These are phyloP conservation scores for Dermatemys mawii DNA, from an alignment of 2,113 vertebrate genomes.

Conservation along the genomic window DNA sequence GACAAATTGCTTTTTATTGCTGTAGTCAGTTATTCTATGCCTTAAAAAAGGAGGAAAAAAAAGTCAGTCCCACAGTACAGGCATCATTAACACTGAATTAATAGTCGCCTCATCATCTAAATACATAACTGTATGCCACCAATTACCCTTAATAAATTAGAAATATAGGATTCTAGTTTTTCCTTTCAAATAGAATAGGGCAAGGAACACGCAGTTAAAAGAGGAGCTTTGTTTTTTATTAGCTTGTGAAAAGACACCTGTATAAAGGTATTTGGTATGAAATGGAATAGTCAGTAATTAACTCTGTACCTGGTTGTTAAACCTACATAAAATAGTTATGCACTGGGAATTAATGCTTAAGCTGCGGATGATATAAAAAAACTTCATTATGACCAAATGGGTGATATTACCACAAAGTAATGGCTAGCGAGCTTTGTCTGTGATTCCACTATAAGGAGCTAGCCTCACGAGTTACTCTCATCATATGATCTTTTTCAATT, in stretches of 20 bases:
- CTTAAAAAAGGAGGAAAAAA: neutral
- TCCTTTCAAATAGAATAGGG: neutral
- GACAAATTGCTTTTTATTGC: slow-evolving; percentile 49
- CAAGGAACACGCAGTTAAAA: neutral
- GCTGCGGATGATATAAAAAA: neutral
- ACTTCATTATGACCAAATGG: neutral
- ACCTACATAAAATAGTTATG: neutral
- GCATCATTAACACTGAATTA: slow-evolving; percentile 63
- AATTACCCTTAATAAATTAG: slow-evolving; percentile 45
- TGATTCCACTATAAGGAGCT: neutral
- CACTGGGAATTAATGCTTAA: neutral
- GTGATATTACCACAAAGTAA: neutral
- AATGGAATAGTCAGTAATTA: neutral
- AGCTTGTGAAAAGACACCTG: neutral
- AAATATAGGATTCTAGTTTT: neutral
- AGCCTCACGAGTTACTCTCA: neutral
- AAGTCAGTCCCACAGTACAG: neutral
- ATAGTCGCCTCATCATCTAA: slow-evolving; percentile 6
- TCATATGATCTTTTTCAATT: neutral
- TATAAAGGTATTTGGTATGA: neutral
- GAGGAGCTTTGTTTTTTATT: neutral
- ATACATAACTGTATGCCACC: neutral
- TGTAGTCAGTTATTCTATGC: slow-evolving; percentile 66
- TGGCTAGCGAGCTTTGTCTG: neutral
- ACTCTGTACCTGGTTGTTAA: neutral